Evolutionary conservation across 2,797 vertebrate genomes (phyloP), one percentile per base, ranked within the genome.

Genomic region (Rhinella marina): DNA sequence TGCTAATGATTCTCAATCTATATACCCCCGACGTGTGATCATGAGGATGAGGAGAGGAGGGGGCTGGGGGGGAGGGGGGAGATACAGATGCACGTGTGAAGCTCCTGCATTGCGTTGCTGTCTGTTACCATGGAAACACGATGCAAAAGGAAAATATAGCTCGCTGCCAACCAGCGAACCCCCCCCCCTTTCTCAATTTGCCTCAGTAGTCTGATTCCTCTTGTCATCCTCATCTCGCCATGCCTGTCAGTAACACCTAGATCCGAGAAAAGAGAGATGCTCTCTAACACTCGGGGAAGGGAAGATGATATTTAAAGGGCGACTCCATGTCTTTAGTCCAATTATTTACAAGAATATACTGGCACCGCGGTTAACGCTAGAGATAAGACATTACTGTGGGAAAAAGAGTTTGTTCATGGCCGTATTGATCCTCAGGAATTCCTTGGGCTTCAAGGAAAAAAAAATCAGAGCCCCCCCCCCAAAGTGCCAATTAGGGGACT

Each of bases 51-150:
- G 2, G n/a, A 19, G 82, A 17, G 75, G 75, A 19, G 62, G 62
- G 59, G 59, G 52, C n/a, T 1, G 72, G 56, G 29, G 29, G 48
- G 48, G 59, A n/a, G 52, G 50, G 3, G 54, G 27, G 64, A 13
- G 59, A 19, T 52, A 27, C 29, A 87, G 86, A 81, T 75, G 70
- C 80, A 66, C 59, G 79, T 64, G 78, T 73, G 54, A 73, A 48
- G 83, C 41, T 81, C n/a, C 78, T 81, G 78, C 77, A 85, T 73
- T 81, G 75, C 75, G 25, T 62, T 75, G 81, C 78, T 64, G 78
- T 81, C 83, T 76, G 87, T 88, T 88, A 68, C 87, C 78, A 85
- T 48, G 78, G 87, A 64, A 81, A 88, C 68, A 52, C 13, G 13
- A 77, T 66, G 78, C 87, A 80, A 81, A 84, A 76, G 48, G 29